phyloP scores from a whole-genome alignment of 2,797 vertebrate genomes.

The Corythornis leucogaster region DNA sequence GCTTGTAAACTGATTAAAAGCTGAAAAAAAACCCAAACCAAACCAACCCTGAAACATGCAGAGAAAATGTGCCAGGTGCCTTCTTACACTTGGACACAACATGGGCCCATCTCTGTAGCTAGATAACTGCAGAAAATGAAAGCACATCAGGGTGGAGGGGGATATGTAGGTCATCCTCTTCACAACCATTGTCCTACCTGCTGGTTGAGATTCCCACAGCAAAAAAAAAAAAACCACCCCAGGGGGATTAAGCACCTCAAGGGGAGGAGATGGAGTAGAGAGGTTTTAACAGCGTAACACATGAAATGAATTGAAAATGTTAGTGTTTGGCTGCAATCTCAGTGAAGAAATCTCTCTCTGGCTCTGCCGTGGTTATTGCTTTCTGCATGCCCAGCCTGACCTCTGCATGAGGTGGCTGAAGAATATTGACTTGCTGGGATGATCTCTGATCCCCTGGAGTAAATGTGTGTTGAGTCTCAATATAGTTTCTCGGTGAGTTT shows the following conservation, averaged over 20 bases:
- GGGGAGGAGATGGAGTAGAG: background rate
- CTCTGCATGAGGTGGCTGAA: background rate
- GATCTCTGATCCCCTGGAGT: background rate
- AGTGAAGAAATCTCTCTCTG: background rate
- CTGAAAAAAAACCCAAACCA: background rate
- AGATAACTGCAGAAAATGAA: background rate
- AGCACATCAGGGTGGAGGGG: fast-evolving
- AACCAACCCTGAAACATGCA: fast-evolving
- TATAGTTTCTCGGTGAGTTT: background rate
- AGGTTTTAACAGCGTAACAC: fast-evolving
- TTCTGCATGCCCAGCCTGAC: background rate
- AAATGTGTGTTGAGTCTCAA: background rate
- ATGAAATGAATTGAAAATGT: background rate
- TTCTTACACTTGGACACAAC: fast-evolving
- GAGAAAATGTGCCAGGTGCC: background rate
- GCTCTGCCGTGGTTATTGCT: background rate
- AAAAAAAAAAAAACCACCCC: background rate
- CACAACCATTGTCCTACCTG: background rate
- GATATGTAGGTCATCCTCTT: background rate
- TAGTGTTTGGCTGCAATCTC: background rate
- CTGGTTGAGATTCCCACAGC: background rate
- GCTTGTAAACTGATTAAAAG: constrained; percentile 17
- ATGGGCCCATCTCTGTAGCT: background rate
- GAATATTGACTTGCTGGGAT: background rate
- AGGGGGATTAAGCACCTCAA: background rate